These are phyloP conservation scores for Amphiprion percula DNA, from an alignment of 2,113 vertebrate species.

Conservation along the genomic window DNA sequence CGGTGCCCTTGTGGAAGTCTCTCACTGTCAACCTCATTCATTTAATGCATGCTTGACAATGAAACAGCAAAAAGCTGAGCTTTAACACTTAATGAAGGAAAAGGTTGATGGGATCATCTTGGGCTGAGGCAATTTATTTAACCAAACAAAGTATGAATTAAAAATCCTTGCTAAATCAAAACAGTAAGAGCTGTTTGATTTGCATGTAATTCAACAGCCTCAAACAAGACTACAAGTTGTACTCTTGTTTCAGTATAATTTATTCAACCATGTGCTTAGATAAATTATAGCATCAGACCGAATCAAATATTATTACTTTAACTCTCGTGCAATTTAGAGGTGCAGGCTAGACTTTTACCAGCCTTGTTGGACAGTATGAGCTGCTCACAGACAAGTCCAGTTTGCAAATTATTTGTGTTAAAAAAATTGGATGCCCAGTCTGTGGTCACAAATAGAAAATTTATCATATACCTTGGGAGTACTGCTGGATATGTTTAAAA, in stretches of 20 bases:
- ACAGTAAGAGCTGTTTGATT: constrained; percentile 28
- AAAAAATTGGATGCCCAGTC: background rate
- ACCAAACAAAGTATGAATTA: constrained; percentile 24
- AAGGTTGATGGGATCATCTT: constrained; percentile 40
- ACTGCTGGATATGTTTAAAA: constrained; percentile 11
- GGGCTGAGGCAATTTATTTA: constrained; percentile 7
- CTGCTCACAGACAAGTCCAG: background rate
- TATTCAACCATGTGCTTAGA: constrained; percentile 14
- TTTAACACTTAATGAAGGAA: constrained; percentile 15
- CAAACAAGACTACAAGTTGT: constrained; percentile 4
- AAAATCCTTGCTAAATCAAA: constrained; percentile 30
- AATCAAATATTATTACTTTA: constrained; percentile 37
- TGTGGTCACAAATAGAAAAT: background rate
- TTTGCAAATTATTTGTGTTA: constrained; percentile 22
- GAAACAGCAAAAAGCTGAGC: constrained; percentile 23
- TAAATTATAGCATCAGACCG: constrained; percentile 24
- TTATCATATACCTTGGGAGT: background rate
- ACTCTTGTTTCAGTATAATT: background rate
- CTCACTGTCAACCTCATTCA: constrained; percentile 49
- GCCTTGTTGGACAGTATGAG: background rate
- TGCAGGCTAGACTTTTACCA: constrained; percentile 16
- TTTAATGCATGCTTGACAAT: constrained; percentile 37
- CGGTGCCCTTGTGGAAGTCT: constrained; percentile 43
- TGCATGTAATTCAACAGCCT: constrained; percentile 16
- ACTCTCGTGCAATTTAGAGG: constrained; percentile 35